A percentile compares a stretch with the other conserved stretches of the same genome.
phyloP scores from a whole-genome alignment of 2,888 invertebrate genomes.

The Limnephilus marmoratus region DNA sequence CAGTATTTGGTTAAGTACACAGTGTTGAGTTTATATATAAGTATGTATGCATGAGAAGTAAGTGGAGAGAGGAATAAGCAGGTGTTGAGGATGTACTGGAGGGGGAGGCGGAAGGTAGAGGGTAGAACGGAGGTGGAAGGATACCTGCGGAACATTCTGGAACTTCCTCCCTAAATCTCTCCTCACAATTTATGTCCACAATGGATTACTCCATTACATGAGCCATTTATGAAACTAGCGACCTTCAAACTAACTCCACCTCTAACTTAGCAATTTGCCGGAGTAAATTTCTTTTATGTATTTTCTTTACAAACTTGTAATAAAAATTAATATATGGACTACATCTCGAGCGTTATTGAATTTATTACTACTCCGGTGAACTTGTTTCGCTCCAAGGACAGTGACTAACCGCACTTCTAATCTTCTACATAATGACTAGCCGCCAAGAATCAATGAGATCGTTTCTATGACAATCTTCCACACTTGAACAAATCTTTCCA shows the following conservation, averaged over 20 bases:
- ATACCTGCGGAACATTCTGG: slow-evolving; percentile 31
- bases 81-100: background rate
- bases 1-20: background rate
- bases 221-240: slow-evolving; percentile 41
- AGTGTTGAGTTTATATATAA: background rate
- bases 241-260: slow-evolving; percentile 26
- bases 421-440: background rate
- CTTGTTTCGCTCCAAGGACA: background rate
- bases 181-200: slow-evolving; percentile 42
- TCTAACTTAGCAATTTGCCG: slow-evolving; percentile 35
- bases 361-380: background rate
- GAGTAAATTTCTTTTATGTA: slow-evolving; percentile 31
- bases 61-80: background rate
- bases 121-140: slow-evolving; percentile 10
- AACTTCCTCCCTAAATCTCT: slow-evolving; percentile 38
- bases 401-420: background rate
- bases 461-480: background rate
- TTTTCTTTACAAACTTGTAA: slow-evolving; percentile 27
- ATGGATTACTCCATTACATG: slow-evolving; percentile 45
- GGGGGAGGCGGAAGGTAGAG: background rate
- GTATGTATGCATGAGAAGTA: background rate
- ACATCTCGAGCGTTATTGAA: background rate
- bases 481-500: background rate
- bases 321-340: slow-evolving; percentile 26
- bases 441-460: background rate